Conservation (phyloP, 2,888 invertebrate species). For the Sycophila texana region DNA sequence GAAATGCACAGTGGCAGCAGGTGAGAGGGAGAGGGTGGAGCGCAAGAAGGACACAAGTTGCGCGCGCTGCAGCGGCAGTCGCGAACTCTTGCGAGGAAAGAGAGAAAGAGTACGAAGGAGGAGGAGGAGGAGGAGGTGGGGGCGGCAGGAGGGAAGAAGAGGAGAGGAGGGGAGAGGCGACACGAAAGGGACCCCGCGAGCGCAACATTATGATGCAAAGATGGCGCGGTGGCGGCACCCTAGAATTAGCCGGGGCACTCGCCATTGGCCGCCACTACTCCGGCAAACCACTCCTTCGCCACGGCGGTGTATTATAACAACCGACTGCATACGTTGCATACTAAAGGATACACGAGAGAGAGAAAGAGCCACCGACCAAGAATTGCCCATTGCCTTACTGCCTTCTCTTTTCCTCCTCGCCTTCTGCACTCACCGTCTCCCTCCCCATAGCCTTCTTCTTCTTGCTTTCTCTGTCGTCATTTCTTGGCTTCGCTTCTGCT, state of each 20-base stretch:
- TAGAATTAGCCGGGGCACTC: constrained; percentile 75
- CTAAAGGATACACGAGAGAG: constrained; percentile 73
- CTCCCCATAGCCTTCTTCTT: not conserved
- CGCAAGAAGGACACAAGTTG: constrained; percentile 39
- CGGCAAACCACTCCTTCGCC: constrained; percentile 75
- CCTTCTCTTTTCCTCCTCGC: not conserved
- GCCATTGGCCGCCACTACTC: constrained; percentile 72
- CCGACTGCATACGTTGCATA: constrained; percentile 75
- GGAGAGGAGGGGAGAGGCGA: constrained; percentile 57
- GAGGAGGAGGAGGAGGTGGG: not conserved
- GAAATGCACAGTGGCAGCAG: not conserved
- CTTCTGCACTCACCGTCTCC: not conserved
- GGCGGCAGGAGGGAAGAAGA: constrained; percentile 35
- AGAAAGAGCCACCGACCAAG: constrained; percentile 60
- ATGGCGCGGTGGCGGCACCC: constrained; percentile 74
- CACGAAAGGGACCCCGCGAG: constrained; percentile 41
- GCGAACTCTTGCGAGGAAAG: constrained; percentile 46
- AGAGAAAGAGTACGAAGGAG: constrained; percentile 26
- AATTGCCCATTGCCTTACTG: constrained; percentile 60
- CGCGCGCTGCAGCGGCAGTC: not conserved
- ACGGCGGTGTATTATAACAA: constrained; percentile 65
- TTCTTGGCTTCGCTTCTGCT: constrained; percentile 28
- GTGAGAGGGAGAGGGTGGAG: constrained; percentile 30
- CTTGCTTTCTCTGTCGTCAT: constrained; percentile 33
- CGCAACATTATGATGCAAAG: constrained; percentile 75